Evolutionary conservation across 2,797 vertebrate species (phyloP).

Genomic region (Morelia viridis): DNA sequence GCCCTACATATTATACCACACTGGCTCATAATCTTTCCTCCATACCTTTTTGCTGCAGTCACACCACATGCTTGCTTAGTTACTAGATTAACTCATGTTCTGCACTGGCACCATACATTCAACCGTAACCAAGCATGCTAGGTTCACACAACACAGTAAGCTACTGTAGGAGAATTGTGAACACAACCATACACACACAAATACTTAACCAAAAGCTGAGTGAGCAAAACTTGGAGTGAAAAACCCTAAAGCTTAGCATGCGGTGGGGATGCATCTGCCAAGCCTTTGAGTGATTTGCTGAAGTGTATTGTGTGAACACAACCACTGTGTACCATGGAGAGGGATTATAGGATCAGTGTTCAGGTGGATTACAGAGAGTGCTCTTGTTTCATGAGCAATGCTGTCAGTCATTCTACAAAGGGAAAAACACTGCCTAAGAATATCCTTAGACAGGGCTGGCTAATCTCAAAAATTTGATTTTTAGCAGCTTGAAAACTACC

Average conservation of each 20-base stretch:
- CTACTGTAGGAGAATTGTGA: background rate
- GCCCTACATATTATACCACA: too few species aligned
- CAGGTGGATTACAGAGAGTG: background rate
- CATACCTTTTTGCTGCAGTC: too few species aligned
- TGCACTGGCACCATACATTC: too few species aligned
- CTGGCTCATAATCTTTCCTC: too few species aligned
- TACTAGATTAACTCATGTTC: too few species aligned
- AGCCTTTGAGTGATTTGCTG: background rate
- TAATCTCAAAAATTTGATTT: conserved; percentile 27
- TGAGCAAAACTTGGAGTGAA: background rate
- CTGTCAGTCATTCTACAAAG: background rate
- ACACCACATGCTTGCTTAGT: too few species aligned
- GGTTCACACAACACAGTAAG: too few species aligned
- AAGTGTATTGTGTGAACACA: background rate
- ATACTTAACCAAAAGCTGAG: background rate
- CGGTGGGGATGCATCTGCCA: background rate
- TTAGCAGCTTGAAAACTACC: background rate
- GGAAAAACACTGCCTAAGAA: background rate
- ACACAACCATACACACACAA: background rate
- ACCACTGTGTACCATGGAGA: background rate
- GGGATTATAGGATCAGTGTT: background rate
- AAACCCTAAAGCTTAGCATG: background rate
- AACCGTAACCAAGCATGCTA: too few species aligned
- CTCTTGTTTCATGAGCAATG: background rate
- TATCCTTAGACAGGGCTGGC: background rate